Conservation (phyloP, 2,797 vertebrate species). For the Anniella stebbinsi region DNA sequence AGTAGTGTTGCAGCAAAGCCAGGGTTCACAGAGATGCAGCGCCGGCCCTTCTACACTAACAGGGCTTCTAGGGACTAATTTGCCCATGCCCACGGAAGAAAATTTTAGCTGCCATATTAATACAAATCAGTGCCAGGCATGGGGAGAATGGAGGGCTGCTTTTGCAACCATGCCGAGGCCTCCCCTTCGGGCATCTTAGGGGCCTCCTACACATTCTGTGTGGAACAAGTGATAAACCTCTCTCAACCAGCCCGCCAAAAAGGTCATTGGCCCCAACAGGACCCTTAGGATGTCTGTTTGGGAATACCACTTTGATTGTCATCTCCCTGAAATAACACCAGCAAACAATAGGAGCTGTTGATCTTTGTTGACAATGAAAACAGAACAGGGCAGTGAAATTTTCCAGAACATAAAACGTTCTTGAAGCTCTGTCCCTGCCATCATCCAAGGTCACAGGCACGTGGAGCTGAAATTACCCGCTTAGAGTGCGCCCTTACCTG, state of each 20-base stretch:
- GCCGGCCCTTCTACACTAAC: too few relatives aligned
- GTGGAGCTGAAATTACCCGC: background rate
- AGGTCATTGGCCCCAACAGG: constrained; percentile 31
- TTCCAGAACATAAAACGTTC: constrained; percentile 57
- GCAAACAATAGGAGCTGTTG: constrained; percentile 65
- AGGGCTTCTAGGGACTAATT: background rate
- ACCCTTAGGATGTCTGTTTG: constrained; percentile 50
- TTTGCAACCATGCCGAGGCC: background rate
- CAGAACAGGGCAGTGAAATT: constrained; percentile 47
- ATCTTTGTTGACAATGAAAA: constrained; percentile 66
- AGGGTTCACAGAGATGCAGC: too few relatives aligned
- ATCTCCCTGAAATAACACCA: constrained; percentile 73
- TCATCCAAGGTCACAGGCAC: background rate
- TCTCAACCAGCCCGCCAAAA: background rate
- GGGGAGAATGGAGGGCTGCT: background rate
- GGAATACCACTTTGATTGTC: constrained; percentile 58
- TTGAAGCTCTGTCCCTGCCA: constrained; percentile 41
- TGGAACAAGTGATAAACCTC: background rate
- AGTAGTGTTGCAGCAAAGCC: too few relatives aligned
- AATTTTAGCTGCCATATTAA: too few relatives aligned
- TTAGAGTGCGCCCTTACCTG: background rate
- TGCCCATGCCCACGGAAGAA: background rate
- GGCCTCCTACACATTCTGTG: background rate
- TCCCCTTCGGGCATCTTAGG: background rate
- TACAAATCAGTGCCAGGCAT: background rate